Percentiles rank a stretch among this genome's conserved stretches.
Evolutionary conservation across 2,797 vertebrate species (phyloP).

Genomic region (Syngnathus rostellatus): DNA sequence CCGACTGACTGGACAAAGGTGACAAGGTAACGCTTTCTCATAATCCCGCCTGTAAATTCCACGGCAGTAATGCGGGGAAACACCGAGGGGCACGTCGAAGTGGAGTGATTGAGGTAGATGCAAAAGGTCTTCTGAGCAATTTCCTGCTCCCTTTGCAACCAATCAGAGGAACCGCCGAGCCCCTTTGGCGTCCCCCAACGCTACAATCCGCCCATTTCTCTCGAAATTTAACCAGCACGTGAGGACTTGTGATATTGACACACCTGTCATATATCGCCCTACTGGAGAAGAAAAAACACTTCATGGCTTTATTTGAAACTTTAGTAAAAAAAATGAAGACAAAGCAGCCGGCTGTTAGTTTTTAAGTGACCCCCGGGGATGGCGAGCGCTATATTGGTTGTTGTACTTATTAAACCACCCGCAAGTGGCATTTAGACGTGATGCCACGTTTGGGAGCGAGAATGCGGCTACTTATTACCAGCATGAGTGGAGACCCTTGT

Average conservation of each 20-base stretch:
- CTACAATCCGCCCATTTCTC: conserved; percentile 26
- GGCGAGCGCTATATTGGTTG: conserved; percentile 29
- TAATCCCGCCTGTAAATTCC: neutral
- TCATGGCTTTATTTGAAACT: neutral
- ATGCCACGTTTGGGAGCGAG: conserved; percentile 42
- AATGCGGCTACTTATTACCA: conserved; percentile 32
- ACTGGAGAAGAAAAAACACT: conserved; percentile 14
- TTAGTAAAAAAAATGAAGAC: conserved; percentile 28
- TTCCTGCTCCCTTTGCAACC: conserved; percentile 49
- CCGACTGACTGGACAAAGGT: neutral
- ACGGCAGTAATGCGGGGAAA: conserved; percentile 24
- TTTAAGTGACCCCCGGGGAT: conserved; percentile 51
- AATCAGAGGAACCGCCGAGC: conserved; percentile 45
- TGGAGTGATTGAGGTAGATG: conserved; percentile 56
- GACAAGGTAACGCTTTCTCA: neutral
- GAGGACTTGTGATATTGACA: conserved; percentile 43
- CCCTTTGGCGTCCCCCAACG: conserved; percentile 27
- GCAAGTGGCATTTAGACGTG: conserved; percentile 51
- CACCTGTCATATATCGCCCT: conserved; percentile 21
- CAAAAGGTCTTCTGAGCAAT: conserved; percentile 57
- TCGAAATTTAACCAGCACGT: conserved; percentile 49
- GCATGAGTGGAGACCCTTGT: conserved; percentile 31
- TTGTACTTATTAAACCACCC: conserved; percentile 53
- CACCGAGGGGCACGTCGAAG: conserved; percentile 34
- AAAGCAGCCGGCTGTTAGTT: conserved; percentile 37